Base-by-base conservation (phyloP, 2,888 invertebrate species). In the Autographa gamma region DNA sequence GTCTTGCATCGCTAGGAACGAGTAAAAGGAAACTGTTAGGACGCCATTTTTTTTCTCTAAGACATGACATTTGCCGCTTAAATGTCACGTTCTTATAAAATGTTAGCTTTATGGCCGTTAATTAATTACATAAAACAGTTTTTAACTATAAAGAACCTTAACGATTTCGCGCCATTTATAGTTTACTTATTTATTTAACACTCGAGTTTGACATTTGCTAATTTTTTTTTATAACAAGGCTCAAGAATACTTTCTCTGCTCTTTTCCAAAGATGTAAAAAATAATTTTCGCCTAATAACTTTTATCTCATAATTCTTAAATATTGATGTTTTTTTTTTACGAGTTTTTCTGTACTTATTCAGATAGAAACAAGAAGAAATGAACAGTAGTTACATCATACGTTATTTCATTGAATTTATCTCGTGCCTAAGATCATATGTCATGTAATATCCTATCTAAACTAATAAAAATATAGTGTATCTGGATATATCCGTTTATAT, bases 361-460 rank as follows among this genome's bases (percentile, higher is more conserved):
- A 1, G 8, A 60, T 62, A 69, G 69, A 66, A 64, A 62, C 71
- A 63, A 65, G 32, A 67, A 76, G 60, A 77, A 77, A 80, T 60
- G 11, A 43, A 31, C 63, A 59, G 6, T 60, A 48, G 34, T 82
- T 82, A 83, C 84, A 82, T 82, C 81, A 82, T 82, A 64, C 58
- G 31, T 52, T 63, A 65, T 72, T 77, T 81, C 19, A 74, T 64
- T 76, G 18, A 66, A 68, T 65, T 81, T 81, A 82, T 83, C 81
- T 73, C 54, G 19, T 64, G 56, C 69, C 68, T 71, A 83, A 77
- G 81, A 48, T 83, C 79, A 74, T 61, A 73, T 76, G 81, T 81
- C 81, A 83, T 69, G 69, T 69, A 76, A 63, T 65, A 68, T 59
- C 54, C n/a, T 60, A 69, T 65, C 62, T 66, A 72, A 72, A 58